Base-by-base conservation (phyloP, 1,140 invertebrate genomes). In the Planococcus citri region DNA sequence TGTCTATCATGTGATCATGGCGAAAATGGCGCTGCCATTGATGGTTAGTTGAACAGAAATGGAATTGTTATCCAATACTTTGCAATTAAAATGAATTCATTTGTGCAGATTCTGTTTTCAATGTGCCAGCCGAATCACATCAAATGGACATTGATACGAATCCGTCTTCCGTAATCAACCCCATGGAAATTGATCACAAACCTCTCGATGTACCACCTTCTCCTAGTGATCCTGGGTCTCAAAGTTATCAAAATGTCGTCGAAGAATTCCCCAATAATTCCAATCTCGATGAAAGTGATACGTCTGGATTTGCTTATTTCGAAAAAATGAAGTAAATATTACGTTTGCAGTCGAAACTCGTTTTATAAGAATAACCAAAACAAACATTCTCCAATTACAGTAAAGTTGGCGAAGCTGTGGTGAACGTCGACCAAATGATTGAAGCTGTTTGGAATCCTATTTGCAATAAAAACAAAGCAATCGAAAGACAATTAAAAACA, bases 241-340 rank as follows among this genome's bases (percentile, higher is more conserved):
- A 57, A 17, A 37, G 37, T 24, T 51, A 57, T 51, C 69, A 51
- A 1, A 27, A 51, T 8, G 27, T 69, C 27, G 69, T 57, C 9
- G 69, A 69, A 51, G 41, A 41, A 25, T 64, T 25, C 17, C 21
- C 24, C 60, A 24, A 64, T 25, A 27, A 64, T 14, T 24, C 60
- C 17, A 24, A 10, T 14, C 41, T 6, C 60, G 22, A 64, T 64
- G 25, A 64, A 4, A 64, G 25, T 17, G 60, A 64, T 25, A 14
- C 60, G 3, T 25, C 60, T 10, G 60, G 25, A 25, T 64, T 64
- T 20, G 60, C 17, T 3, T 64, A 64, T 64, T 64, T 64, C 17
- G 60, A 64, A 27, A 24, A 27, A 64, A 64, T 64, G 10, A 64
- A 64, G 60, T 64, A 64, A 64, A n/a, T n/a, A 20, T 64, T 25